Evolutionary conservation across 1,140 invertebrate species (phyloP).

Genomic region (Pachypeltis micranthus): DNA sequence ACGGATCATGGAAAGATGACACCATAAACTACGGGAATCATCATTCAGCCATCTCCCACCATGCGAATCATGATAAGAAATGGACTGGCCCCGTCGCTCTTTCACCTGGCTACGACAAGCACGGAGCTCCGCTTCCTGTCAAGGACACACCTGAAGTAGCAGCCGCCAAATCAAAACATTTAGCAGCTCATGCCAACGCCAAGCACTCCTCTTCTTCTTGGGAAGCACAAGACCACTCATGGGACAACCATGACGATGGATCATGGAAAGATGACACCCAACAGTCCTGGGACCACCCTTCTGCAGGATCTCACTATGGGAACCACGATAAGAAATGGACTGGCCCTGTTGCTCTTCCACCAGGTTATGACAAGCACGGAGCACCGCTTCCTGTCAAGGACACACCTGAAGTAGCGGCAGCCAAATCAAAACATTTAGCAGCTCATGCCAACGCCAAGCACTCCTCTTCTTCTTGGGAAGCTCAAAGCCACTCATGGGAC

Average conservation of each 20-base stretch:
- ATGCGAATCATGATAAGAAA: not conserved
- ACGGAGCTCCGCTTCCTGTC: slow-evolving; percentile 21
- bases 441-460: too few species aligned
- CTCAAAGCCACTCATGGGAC: too few species aligned
- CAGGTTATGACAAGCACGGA: too few species aligned
- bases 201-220: not conserved
- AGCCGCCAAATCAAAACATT: not conserved
- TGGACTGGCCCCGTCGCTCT: slow-evolving; percentile 37
- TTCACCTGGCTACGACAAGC: slow-evolving; percentile 35
- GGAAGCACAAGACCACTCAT: not conserved
- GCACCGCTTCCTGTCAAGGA: too few species aligned
- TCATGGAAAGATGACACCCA: not conserved
- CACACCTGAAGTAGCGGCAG: too few species aligned
- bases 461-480: too few species aligned
- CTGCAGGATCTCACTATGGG: not conserved
- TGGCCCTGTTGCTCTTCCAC: slow-evolving; percentile 35
- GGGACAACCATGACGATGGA: slow-evolving; percentile 1
- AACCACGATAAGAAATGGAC: slow-evolving; percentile 31
- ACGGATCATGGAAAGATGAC: slow-evolving; percentile 1
- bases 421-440: too few species aligned
- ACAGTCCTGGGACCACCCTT: too few species aligned
- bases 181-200: not conserved
- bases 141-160: not conserved
- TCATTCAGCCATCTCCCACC: not conserved
- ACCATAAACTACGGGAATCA: not conserved